These are phyloP conservation scores for Amiota communis DNA, from an alignment of 2,888 invertebrate genomes.

Conservation along the genomic window DNA sequence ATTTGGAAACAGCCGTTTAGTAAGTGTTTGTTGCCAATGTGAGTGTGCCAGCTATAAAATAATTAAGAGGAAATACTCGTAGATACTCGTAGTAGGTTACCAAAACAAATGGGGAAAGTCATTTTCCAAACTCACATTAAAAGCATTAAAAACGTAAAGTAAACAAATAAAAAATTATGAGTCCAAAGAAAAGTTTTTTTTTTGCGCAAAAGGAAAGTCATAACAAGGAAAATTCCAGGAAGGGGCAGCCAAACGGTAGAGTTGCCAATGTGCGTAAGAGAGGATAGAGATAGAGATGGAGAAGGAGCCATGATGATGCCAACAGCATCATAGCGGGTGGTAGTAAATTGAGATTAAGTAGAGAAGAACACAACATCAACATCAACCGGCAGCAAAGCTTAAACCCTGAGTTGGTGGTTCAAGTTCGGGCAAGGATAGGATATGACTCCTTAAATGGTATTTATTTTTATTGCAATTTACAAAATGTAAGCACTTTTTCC, in stretches of 20 bases:
- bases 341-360: slow-evolving; percentile 46
- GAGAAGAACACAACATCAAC: background rate
- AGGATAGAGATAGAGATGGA: background rate
- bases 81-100: too few species aligned
- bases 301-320: background rate
- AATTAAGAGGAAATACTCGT: slow-evolving; percentile 47
- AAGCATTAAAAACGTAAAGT: slow-evolving; percentile 31
- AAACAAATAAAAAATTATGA: slow-evolving; percentile 45
- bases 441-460: slow-evolving; percentile 37
- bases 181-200: slow-evolving; percentile 41
- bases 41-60: slow-evolving; percentile 51
- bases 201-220: slow-evolving; percentile 28
- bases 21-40: slow-evolving; percentile 43
- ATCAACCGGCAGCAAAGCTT: slow-evolving; percentile 1
- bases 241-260: background rate
- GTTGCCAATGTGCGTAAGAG: background rate
- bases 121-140: slow-evolving; percentile 25
- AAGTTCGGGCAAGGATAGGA: background rate
- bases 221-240: background rate
- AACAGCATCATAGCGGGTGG: background rate
- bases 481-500: too few species aligned
- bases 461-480: slow-evolving; percentile 41
- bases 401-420: slow-evolving; percentile 13
- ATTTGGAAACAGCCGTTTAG: background rate
- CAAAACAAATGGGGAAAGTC: background rate